Base-by-base conservation (phyloP, 2,888 invertebrate genomes). In the Folsomia manolachei region DNA sequence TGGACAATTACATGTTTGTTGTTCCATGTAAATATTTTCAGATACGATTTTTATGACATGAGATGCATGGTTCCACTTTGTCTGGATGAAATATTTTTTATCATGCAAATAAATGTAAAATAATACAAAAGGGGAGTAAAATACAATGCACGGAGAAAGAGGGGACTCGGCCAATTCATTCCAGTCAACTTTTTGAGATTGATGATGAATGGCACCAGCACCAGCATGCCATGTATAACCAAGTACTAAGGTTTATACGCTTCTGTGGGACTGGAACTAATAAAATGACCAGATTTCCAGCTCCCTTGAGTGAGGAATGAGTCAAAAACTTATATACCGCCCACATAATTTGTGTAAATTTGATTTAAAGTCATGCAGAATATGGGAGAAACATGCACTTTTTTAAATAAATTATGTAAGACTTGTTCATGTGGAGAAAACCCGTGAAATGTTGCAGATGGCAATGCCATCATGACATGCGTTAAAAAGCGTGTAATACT, bases 121-220 rank as follows among this genome's bases (percentile, higher is more conserved):
- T n/a, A n/a, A n/a, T n/a, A n/a, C n/a, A n/a, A 7, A 21, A 19
- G 56, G 56, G 21, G 56, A 56, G n/a, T 56, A 19, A 56, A 14
- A n/a, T 56, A 19, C 11, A 19, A 56, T 7, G 56, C 4, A 56
- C 11, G 19, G 56, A 18, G 21, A 56, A 21, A 56, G 21, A 21
- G 56, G 56, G 56, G 56, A 56, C 7, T 56, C 56, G n/a, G 21
- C 7, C 56, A 19, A n/a, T 39, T 39, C 4, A 56, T 19, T n/a
- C n/a, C n/a, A 56, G 56, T 56, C 56, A 56, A 56, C 56, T 56
- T 21, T 21, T 21, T 18, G 56, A 56, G 56, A 56, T 56, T 56
- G 56, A 56, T 56, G 56, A 56, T 56, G 56, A 56, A 56, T 56
- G 56, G 18, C 56, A 56, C 21, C 56, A 18, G 56, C 9, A 51